Evolutionary conservation across 2,888 invertebrate species (phyloP).

Genomic region (Ypsolopha scabrella): DNA sequence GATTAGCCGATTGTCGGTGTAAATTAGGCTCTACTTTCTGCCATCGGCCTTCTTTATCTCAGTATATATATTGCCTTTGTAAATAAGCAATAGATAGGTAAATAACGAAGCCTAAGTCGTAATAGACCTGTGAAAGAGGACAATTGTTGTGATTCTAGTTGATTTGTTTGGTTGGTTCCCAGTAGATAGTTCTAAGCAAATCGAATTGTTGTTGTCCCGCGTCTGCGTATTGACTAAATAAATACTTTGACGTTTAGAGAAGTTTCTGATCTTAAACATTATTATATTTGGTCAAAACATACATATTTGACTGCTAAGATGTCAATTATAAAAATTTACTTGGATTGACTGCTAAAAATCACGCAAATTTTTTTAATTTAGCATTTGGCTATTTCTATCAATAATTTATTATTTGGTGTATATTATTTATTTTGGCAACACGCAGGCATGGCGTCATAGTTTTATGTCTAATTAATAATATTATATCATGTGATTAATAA

Average conservation of each 20-base stretch:
- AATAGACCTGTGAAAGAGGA: neutral
- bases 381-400: too few relatives aligned
- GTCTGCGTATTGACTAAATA: neutral
- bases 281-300: too few relatives aligned
- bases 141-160: neutral
- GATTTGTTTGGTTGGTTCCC: neutral
- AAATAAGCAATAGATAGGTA: neutral
- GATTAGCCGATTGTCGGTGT: too few relatives aligned
- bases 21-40: too few relatives aligned
- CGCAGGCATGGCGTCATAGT: neutral
- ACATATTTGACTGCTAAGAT: too few relatives aligned
- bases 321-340: too few relatives aligned
- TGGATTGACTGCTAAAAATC: too few relatives aligned
- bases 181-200: neutral
- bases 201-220: neutral
- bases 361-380: too few relatives aligned
- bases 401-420: too few relatives aligned
- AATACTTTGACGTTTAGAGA: neutral
- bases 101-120: neutral
- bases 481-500: constrained; percentile 5
- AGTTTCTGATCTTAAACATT: too few relatives aligned
- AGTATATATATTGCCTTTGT: too few relatives aligned
- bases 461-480: constrained; percentile 1
- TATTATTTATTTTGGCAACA: neutral
- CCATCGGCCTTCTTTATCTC: too few relatives aligned